phyloP scores from a whole-genome alignment of 2,113 vertebrate species.

The Trichechus manatus region DNA sequence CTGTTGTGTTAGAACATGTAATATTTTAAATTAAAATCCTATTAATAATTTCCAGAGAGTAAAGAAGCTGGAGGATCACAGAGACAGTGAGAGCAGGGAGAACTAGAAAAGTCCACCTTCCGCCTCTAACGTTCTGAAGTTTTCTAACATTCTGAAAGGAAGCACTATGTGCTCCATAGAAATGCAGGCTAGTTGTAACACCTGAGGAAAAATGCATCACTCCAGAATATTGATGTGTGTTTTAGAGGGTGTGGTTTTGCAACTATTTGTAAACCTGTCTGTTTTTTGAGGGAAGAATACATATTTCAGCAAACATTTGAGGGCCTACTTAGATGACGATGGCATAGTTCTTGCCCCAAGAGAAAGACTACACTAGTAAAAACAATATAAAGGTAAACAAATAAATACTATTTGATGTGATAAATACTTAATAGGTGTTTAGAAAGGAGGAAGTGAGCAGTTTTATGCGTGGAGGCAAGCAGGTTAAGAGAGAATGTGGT shows the following conservation, averaged over 20 bases:
- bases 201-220: not conserved
- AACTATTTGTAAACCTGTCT: not conserved
- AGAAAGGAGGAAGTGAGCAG: not conserved
- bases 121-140: not conserved
- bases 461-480: not conserved
- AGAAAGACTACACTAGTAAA: not conserved
- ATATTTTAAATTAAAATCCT: constrained; percentile 35
- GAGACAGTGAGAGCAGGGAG: not conserved
- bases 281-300: not conserved
- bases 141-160: not conserved
- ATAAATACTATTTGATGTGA: not conserved
- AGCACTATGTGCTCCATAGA: not conserved
- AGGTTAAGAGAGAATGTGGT: not conserved
- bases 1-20: not conserved
- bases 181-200: not conserved
- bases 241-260: not conserved
- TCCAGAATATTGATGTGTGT: not conserved
- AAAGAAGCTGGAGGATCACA: not conserved
- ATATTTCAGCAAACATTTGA: not conserved
- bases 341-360: not conserved
- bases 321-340: not conserved
- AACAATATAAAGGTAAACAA: not conserved
- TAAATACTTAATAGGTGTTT: not conserved
- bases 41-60: not conserved
- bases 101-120: not conserved